These are phyloP conservation scores for Eonycteris spelaea DNA, from an alignment of 2,113 vertebrate genomes.

Conservation along the genomic window DNA sequence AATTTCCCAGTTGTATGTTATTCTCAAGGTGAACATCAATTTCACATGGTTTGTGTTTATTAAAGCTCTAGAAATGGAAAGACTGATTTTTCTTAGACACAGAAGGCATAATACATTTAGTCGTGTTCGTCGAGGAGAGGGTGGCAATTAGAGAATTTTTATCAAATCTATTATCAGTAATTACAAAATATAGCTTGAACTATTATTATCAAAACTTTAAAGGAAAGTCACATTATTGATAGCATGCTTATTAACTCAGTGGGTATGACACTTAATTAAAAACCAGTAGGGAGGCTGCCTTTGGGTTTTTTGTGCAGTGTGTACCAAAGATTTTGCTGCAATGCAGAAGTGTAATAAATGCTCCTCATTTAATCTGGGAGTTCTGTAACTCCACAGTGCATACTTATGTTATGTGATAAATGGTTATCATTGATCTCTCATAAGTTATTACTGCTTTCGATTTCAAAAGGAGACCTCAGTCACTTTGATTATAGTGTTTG, in stretches of 20 bases:
- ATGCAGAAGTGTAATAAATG: constrained; percentile 76
- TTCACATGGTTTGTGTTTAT: background rate
- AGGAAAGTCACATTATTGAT: constrained; percentile 57
- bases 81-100: background rate
- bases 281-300: constrained; percentile 66
- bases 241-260: constrained; percentile 68
- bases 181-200: constrained; percentile 48
- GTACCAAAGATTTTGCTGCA: constrained; percentile 71
- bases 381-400: constrained; percentile 45
- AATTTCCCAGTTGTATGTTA: constrained; percentile 7
- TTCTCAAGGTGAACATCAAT: constrained; percentile 39
- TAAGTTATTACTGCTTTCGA: constrained; percentile 42
- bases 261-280: constrained; percentile 76
- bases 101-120: background rate
- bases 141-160: constrained; percentile 64
- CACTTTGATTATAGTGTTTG: constrained; percentile 63
- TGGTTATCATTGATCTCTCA: constrained; percentile 57
- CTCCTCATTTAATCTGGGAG: constrained; percentile 63
- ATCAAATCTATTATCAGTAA: constrained; percentile 62
- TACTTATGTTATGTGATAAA: constrained; percentile 67
- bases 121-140: background rate
- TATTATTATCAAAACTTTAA: constrained; percentile 55
- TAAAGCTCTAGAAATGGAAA: constrained; percentile 10
- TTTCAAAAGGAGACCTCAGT: constrained; percentile 36
- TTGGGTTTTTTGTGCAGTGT: constrained; percentile 37